phyloP scores from a whole-genome alignment of 2,113 vertebrate genomes.

The Corythornis madagascariensis region DNA sequence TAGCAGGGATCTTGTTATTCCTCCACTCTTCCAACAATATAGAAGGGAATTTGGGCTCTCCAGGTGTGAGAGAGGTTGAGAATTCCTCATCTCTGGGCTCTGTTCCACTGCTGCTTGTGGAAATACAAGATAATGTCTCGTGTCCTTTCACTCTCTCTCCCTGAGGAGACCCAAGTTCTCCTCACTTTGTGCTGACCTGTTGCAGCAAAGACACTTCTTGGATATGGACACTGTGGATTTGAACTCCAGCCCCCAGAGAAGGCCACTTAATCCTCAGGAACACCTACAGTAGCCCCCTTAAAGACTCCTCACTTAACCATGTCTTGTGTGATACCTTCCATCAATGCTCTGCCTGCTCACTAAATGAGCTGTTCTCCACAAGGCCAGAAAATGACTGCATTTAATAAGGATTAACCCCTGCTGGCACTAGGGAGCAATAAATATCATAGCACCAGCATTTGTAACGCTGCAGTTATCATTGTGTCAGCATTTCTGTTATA shows the following conservation, averaged over 20 bases:
- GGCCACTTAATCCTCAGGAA: conserved; percentile 35
- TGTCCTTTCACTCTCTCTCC: not conserved
- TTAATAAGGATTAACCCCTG: conserved; percentile 74
- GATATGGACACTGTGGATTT: not conserved
- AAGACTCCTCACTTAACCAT: conserved; percentile 1
- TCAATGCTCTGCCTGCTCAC: conserved; percentile 30
- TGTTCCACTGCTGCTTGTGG: not conserved
- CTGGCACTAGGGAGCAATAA: conserved; percentile 76
- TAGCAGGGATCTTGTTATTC: not conserved
- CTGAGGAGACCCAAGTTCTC: not conserved
- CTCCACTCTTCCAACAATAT: not conserved
- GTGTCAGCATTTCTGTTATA: conserved; percentile 79
- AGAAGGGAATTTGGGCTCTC: not conserved
- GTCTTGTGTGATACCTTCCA: conserved; percentile 40
- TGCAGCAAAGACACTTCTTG: not conserved
- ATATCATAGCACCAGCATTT: conserved; percentile 63
- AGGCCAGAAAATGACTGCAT: conserved; percentile 66
- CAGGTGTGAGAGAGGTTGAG: not conserved
- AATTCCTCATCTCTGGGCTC: not conserved
- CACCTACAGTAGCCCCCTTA: conserved; percentile 8
- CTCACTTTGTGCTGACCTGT: not conserved
- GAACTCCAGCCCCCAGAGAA: not conserved
- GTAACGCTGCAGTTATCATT: conserved; percentile 69
- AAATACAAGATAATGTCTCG: rapidly evolving
- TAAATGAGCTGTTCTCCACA: conserved; percentile 48